Percentiles rank a stretch among this genome's conserved stretches.
phyloP scores from a whole-genome alignment of 1,140 invertebrate species.

The Drosophila tropicalis region DNA sequence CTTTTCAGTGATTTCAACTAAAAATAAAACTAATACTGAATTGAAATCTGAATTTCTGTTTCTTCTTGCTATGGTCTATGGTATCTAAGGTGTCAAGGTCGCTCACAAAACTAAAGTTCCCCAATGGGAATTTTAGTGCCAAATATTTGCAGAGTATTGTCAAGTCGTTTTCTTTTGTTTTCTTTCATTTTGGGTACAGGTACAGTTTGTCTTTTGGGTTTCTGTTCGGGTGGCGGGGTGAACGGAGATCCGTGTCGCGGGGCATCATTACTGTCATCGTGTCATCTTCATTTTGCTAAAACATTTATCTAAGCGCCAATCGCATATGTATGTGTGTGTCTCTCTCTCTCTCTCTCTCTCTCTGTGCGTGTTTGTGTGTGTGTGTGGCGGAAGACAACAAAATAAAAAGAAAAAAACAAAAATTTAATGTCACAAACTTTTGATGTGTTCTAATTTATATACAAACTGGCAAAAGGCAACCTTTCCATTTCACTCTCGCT shows the following conservation, averaged over 20 bases:
- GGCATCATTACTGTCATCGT: constrained; percentile 51
- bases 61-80: too few species aligned
- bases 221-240: background rate
- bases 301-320: constrained; percentile 67
- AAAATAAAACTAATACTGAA: too few species aligned
- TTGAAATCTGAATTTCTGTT: too few species aligned
- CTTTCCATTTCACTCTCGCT: constrained; percentile 17
- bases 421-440: constrained; percentile 73
- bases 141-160: background rate
- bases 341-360: too few species aligned
- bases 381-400: constrained; percentile 1
- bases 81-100: too few species aligned
- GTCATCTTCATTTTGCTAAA: constrained; percentile 61
- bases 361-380: background rate
- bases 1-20: too few species aligned
- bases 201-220: constrained; percentile 16
- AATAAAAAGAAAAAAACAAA: constrained; percentile 5
- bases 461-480: constrained; percentile 41
- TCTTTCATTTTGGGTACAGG: constrained; percentile 11
- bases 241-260: constrained; percentile 16
- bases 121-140: too few species aligned
- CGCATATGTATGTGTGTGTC: constrained; percentile 22
- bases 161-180: background rate
- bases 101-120: too few species aligned
- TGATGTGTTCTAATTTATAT: constrained; percentile 75